Evolutionary conservation across 2,113 vertebrate genomes (phyloP).

Genomic region (Esox niger): DNA sequence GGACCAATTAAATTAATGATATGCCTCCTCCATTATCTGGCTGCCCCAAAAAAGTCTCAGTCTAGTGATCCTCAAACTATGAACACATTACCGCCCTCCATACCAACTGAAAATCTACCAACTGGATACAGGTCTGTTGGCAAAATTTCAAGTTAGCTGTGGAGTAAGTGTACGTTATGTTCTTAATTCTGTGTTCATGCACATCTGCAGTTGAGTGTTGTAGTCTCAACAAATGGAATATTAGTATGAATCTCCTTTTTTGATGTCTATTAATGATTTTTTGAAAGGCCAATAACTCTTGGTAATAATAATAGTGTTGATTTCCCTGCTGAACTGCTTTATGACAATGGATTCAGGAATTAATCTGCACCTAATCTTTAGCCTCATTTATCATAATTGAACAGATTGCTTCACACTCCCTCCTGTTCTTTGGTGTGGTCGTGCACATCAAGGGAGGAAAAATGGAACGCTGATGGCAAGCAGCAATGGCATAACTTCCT

Average conservation of each 20-base stretch:
- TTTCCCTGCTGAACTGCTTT: constrained; percentile 13
- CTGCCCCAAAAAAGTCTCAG: too few relatives aligned
- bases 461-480: too few relatives aligned
- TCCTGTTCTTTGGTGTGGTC: not conserved
- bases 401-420: not conserved
- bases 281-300: constrained; percentile 12
- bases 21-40: too few relatives aligned
- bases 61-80: too few relatives aligned
- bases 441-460: not conserved
- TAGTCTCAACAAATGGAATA: not conserved
- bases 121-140: too few relatives aligned
- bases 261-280: constrained; percentile 8
- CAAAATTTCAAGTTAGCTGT: too few relatives aligned
- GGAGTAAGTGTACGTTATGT: too few relatives aligned
- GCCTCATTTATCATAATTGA: constrained; percentile 10
- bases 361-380: constrained; percentile 13
- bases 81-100: too few relatives aligned
- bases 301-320: not conserved
- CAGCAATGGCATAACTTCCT: not conserved
- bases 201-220: not conserved
- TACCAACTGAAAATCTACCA: too few relatives aligned
- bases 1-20: too few relatives aligned
- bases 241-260: not conserved
- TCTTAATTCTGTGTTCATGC: too few relatives aligned
- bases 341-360: constrained; percentile 19